Base-by-base conservation (phyloP, 35 echinoderm and acorn worm genomes). In the Diadema setosum region DNA sequence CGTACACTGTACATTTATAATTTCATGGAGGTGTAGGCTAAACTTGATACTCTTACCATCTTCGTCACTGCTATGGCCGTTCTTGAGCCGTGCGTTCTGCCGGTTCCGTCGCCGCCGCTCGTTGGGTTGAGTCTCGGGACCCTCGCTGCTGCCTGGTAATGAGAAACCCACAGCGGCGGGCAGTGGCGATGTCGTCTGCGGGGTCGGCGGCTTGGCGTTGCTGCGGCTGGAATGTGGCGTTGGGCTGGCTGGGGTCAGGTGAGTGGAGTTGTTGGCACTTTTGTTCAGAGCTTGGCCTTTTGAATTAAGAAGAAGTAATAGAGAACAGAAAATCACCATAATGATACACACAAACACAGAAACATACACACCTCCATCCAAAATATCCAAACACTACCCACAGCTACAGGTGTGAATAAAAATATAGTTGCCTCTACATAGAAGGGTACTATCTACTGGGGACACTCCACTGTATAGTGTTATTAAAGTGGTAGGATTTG, bases 81-180 rank as follows among this genome's bases (percentile, higher is more conserved):
- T 39, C 40, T 43, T 44, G 3, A 44, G 5, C 6, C 1, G 73
- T 39, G 29, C 27, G 5, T n/a, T 15, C 35, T 44, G 73, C 37
- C 35, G 39, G 36, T 25, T 11, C 2, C 41, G 2, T 59, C 58
- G 17, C 46, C 55, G 42, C 39, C 23, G 29, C 57, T 80, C 20
- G 23, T 56, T 20, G 74, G 41, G 26, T 65, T 63, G 23, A 82
- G 70, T 44, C 56, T 83, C 29, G 24, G 82, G 40, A 3, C 44
- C 35, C 39, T 89, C 88, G 31, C 93, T 95, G 88, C 93, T 95
- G 46, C 93, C 93, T 15, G 93, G 93, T 60, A 95, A 85, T 18
- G 85, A 44, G 65, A 95, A 95, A 5, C 88, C 88, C 63, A 67
- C 5, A 34, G 63, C 12, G 63, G 63, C 12, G 37, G 30, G 63